Conservation (phyloP, 2,113 vertebrate genomes). For the Pampusana beccarii region DNA sequence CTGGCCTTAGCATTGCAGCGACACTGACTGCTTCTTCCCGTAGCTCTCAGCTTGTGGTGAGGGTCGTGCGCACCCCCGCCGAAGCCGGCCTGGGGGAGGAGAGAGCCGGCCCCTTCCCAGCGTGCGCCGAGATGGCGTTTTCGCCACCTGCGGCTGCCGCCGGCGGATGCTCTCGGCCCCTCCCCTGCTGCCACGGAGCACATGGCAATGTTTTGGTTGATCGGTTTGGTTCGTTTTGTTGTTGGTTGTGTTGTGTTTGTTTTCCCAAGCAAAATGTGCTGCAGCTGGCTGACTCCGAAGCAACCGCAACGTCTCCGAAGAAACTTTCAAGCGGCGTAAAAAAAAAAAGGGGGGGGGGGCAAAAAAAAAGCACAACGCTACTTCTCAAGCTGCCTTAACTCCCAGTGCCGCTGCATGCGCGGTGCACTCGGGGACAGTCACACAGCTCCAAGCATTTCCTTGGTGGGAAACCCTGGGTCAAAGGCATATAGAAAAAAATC, state of each 20-base stretch:
- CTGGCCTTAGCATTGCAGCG: background rate
- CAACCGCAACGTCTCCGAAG: background rate
- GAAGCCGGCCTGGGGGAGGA: background rate
- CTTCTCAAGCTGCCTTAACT: background rate
- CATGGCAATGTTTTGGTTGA: slow-evolving; percentile 48
- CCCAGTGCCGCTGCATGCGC: background rate
- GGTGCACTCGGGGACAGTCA: background rate
- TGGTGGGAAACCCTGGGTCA: background rate
- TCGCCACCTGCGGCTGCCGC: background rate
- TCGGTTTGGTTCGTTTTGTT: background rate
- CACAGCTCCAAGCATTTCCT: background rate
- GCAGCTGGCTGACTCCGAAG: background rate
- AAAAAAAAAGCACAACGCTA: fast-evolving
- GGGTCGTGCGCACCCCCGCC: background rate
- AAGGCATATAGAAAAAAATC: slow-evolving; percentile 7
- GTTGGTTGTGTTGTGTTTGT: background rate
- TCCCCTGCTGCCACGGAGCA: background rate
- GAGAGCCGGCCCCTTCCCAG: too few species aligned
- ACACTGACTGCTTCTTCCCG: background rate
- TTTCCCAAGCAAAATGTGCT: background rate
- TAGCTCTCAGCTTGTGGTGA: background rate
- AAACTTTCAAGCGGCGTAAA: background rate
- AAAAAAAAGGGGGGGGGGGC: fast-evolving
- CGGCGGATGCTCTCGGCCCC: background rate
- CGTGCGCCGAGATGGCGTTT: background rate